phyloP scores from a whole-genome alignment of 2,888 invertebrate genomes.

The Geophilus truncorum region DNA sequence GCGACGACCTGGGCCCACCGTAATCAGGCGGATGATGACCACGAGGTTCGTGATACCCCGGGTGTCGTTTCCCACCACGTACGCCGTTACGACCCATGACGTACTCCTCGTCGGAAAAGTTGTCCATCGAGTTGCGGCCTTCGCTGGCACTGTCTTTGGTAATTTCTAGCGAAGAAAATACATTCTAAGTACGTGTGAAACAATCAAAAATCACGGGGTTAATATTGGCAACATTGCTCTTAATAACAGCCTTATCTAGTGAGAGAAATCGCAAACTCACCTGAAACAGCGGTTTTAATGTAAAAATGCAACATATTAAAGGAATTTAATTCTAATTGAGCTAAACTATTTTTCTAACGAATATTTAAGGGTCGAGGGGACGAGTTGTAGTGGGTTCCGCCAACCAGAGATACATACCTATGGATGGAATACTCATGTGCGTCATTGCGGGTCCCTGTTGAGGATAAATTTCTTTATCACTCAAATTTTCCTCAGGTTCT shows the following conservation, averaged over 20 bases:
- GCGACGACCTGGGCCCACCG: constrained; percentile 52
- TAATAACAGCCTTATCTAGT: no score
- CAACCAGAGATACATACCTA: constrained; percentile 56
- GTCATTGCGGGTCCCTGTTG: constrained; percentile 38
- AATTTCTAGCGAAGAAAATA: constrained; percentile 60
- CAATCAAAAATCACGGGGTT: constrained; percentile 2
- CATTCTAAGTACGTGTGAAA: constrained; percentile 32
- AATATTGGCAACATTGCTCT: no score
- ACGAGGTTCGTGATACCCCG: constrained; percentile 51
- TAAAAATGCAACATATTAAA: no score
- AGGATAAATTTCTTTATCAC: constrained; percentile 78
- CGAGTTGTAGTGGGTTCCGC: no score
- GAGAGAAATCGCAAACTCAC: no score
- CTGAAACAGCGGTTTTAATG: no score
- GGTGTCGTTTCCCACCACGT: constrained; percentile 35
- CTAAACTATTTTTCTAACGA: no score
- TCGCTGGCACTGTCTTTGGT: constrained; percentile 71
- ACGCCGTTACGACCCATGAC: constrained; percentile 36
- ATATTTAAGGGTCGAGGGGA: no score
- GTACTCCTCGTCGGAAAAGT: constrained; percentile 44
- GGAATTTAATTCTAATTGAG: no score
- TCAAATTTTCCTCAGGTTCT: constrained; percentile 73
- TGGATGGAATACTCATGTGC: constrained; percentile 52
- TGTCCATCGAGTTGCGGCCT: constrained; percentile 41
- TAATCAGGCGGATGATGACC: constrained; percentile 53